phyloP scores from a whole-genome alignment of 2,797 vertebrate species.

The Periophthalmus magnuspinnatus region DNA sequence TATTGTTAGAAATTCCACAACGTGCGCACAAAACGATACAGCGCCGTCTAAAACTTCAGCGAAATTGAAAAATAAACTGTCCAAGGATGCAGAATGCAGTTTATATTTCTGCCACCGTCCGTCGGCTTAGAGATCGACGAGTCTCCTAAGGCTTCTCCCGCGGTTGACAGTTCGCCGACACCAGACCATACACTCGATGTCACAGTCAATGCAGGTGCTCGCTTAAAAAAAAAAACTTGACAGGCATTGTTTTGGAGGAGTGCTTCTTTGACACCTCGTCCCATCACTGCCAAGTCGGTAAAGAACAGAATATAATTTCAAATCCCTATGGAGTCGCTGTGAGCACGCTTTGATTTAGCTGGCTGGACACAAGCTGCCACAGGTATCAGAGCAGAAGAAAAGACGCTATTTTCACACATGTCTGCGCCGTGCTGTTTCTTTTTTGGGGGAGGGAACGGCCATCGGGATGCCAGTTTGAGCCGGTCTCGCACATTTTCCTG shows the following conservation, averaged over 20 bases:
- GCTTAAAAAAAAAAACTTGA: constrained; percentile 40
- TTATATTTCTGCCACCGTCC: not conserved
- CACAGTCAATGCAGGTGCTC: constrained; percentile 9
- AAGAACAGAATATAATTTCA: constrained; percentile 42
- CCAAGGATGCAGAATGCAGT: not conserved
- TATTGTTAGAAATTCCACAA: too few species aligned
- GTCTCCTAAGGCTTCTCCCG: constrained; percentile 14
- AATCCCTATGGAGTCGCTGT: constrained; percentile 31
- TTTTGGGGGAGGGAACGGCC: constrained; percentile 26
- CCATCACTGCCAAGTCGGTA: constrained; percentile 25
- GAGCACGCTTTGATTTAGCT: constrained; percentile 41
- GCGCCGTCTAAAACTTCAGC: too few species aligned
- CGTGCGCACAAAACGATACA: too few species aligned
- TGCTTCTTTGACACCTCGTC: constrained; percentile 37
- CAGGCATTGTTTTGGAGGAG: constrained; percentile 27
- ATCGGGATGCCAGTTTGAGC: constrained; percentile 44
- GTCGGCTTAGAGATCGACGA: not conserved
- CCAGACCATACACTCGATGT: constrained; percentile 18
- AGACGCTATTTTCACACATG: constrained; percentile 50
- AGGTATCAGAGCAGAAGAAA: constrained; percentile 38
- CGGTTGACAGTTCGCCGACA: not conserved
- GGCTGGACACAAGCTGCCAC: constrained; percentile 32
- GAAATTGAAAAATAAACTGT: too few species aligned
- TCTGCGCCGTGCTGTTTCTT: constrained; percentile 37
- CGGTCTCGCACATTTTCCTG: constrained; percentile 38